A percentile compares a stretch with the other conserved stretches of the same genome.
These are phyloP conservation scores for Prunella fulvescens DNA, from an alignment of 2,113 vertebrate species.

Conservation along the genomic window DNA sequence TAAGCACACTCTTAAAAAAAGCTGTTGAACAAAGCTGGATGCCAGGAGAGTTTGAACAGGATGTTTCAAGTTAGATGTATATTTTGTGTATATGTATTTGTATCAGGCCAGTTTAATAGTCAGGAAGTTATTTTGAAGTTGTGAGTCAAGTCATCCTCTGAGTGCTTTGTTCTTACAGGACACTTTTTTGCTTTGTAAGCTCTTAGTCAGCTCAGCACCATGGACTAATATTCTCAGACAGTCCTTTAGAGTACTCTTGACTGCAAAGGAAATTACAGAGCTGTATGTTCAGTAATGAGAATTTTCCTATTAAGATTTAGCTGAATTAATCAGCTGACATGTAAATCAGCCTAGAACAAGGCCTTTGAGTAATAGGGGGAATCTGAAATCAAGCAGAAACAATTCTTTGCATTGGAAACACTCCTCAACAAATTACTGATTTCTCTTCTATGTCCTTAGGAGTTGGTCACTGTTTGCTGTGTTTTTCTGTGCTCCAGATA, in stretches of 20 bases:
- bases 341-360: neutral
- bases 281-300: neutral
- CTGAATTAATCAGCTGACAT: neutral
- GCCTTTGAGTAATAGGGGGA: neutral
- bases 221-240: neutral
- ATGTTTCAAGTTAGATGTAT: neutral
- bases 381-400: neutral
- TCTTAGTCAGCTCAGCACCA: neutral
- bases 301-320: neutral
- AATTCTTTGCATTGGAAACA: neutral
- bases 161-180: neutral
- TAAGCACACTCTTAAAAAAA: neutral
- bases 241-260: neutral
- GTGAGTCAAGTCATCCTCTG: neutral
- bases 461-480: neutral
- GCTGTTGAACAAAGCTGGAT: neutral
- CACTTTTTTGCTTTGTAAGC: neutral
- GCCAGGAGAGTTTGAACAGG: neutral
- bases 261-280: neutral
- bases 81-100: neutral
- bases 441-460: neutral
- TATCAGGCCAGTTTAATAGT: neutral
- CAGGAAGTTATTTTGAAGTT: neutral
- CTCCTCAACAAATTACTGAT: neutral
- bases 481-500: conserved; percentile 75